A percentile compares a stretch with the other conserved stretches of the same genome.
These are phyloP conservation scores for Manduca sexta DNA, from an alignment of 1,140 invertebrate species.

Conservation along the genomic window DNA sequence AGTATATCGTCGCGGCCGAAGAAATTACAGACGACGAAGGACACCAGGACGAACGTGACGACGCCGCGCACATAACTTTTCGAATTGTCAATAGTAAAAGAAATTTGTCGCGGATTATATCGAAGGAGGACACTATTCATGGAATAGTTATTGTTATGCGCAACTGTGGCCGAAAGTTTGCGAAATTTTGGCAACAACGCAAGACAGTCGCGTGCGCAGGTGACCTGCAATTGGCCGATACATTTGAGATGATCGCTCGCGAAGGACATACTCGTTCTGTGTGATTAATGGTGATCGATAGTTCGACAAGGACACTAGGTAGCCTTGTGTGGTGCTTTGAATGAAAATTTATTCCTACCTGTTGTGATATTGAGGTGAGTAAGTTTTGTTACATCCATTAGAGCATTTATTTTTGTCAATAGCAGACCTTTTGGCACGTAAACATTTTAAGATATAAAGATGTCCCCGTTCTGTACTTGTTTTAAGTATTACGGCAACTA, in stretches of 20 bases:
- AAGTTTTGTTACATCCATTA: conserved; percentile 9
- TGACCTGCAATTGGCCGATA: conserved; percentile 29
- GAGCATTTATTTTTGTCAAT: conserved; percentile 2
- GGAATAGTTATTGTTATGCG: conserved; percentile 45
- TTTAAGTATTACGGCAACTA: conserved; percentile 4
- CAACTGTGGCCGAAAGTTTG: conserved; percentile 37
- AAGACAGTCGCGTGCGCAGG: conserved; percentile 21
- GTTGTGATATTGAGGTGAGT: conserved; percentile 29
- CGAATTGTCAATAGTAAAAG: conserved; percentile 23
- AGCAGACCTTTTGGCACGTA: conserved; percentile 5
- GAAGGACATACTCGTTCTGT: conserved; percentile 33
- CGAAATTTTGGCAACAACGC: conserved; percentile 60
- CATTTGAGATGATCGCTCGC: conserved; percentile 39
- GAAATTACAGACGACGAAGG: conserved; percentile 41
- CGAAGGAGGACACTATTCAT: conserved; percentile 27
- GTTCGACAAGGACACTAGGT: conserved; percentile 23
- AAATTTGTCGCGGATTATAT: conserved; percentile 33
- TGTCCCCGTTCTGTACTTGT: conserved; percentile 9
- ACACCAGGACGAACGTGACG: conserved; percentile 39
- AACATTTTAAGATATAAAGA: conserved; percentile 6
- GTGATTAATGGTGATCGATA: conserved; percentile 37
- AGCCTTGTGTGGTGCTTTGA: conserved; percentile 17
- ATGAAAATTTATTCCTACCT: conserved; percentile 20
- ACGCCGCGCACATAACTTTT: conserved; percentile 17
- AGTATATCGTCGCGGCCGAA: conserved; percentile 28